Conservation (phyloP, 2,797 vertebrate genomes). For the Fundulus diaphanus region DNA sequence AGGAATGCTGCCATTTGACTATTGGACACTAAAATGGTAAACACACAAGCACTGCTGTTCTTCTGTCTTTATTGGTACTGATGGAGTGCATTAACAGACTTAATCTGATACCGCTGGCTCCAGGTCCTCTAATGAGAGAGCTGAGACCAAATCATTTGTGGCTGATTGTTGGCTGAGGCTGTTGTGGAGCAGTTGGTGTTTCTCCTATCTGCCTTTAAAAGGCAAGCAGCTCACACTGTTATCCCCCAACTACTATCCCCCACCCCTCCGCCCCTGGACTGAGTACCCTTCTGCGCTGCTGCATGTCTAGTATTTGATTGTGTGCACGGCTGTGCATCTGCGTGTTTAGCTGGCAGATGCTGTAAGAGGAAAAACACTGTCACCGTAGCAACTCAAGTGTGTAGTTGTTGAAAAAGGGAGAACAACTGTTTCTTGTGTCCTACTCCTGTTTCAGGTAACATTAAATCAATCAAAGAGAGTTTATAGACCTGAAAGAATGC, state of each 20-base stretch:
- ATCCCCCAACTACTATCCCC: too few relatives aligned
- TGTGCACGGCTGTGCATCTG: constrained; percentile 14
- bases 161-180: constrained; percentile 65
- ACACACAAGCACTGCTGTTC: constrained; percentile 62
- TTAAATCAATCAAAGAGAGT: too few relatives aligned
- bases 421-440: background rate
- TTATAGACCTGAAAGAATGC: too few relatives aligned
- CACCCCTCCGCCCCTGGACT: background rate
- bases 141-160: constrained; percentile 62
- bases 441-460: too few relatives aligned
- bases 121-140: constrained; percentile 53
- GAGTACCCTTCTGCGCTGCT: constrained; percentile 25
- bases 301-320: constrained; percentile 28
- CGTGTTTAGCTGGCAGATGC: constrained; percentile 55
- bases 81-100: constrained; percentile 59
- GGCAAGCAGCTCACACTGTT: constrained; percentile 53
- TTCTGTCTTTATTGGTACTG: constrained; percentile 37
- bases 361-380: constrained; percentile 63
- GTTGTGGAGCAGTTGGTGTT: constrained; percentile 62
- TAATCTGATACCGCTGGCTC: constrained; percentile 47
- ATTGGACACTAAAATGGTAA: constrained; percentile 54
- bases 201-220: constrained; percentile 65
- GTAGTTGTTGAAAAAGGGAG: constrained; percentile 22
- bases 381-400: constrained; percentile 68
- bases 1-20: constrained; percentile 57